These are phyloP conservation scores for Cerastis leucographa DNA, from an alignment of 2,888 invertebrate species.

Conservation along the genomic window DNA sequence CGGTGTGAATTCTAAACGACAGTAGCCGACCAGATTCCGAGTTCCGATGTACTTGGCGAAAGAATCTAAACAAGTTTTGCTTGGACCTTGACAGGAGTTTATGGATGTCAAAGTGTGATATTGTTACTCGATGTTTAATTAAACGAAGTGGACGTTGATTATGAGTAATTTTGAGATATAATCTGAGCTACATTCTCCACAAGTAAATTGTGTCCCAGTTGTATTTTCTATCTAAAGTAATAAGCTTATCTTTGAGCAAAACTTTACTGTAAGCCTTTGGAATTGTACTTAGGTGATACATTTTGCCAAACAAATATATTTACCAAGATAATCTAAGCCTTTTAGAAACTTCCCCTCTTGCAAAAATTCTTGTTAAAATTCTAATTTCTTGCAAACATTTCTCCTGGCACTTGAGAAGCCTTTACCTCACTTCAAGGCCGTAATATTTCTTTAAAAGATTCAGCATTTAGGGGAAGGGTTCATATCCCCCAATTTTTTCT, in stretches of 20 bases:
- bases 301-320: conserved; percentile 56
- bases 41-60: conserved; percentile 52
- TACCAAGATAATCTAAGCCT: conserved; percentile 53
- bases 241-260: conserved; percentile 43
- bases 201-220: conserved; percentile 27
- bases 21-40: conserved; percentile 67
- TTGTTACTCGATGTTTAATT: conserved; percentile 42
- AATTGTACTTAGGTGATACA: conserved; percentile 42
- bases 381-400: conserved; percentile 62
- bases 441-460: conserved; percentile 57
- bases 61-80: conserved; percentile 65
- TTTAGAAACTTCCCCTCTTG: conserved; percentile 41
- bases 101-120: conserved; percentile 35
- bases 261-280: conserved; percentile 30
- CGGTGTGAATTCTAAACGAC: conserved; percentile 76
- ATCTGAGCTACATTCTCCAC: conserved; percentile 8
- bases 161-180: conserved; percentile 30
- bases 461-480: conserved; percentile 61
- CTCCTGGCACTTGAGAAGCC: conserved; percentile 49
- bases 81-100: conserved; percentile 50
- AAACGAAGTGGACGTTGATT: conserved; percentile 36
- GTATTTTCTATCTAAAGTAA: conserved; percentile 24
- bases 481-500: conserved; percentile 61
- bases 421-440: conserved; percentile 55
- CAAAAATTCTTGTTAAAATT: conserved; percentile 62